Conservation (phyloP, 2,113 vertebrate genomes). For the Dermatemys mawii region DNA sequence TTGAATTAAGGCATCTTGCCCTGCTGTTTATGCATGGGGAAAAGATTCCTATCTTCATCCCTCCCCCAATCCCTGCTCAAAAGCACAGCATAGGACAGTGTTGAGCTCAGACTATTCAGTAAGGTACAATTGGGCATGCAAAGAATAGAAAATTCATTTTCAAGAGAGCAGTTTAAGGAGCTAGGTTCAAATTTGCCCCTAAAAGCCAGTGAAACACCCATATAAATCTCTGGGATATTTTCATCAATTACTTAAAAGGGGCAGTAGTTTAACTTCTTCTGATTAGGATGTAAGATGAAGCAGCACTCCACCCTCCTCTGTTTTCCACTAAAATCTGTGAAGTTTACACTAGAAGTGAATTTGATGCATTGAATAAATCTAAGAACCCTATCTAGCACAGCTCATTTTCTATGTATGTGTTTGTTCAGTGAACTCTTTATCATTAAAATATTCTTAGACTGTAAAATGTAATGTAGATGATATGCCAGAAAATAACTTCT, state of each 20-base stretch:
- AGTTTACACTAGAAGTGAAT: neutral
- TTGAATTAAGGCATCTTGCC: slow-evolving; percentile 19
- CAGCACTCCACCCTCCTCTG: neutral
- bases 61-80: neutral
- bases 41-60: neutral
- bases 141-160: neutral
- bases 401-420: neutral
- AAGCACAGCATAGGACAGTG: neutral
- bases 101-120: neutral
- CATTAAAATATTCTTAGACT: neutral
- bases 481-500: neutral
- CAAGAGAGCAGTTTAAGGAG: neutral
- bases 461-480: neutral
- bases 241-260: neutral
- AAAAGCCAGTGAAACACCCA: neutral
- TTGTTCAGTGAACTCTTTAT: neutral
- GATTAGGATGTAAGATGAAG: neutral
- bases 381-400: neutral
- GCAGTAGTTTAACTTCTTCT: neutral
- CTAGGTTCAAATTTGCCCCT: neutral
- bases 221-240: neutral
- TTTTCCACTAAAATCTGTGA: neutral
- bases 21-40: neutral
- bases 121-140: neutral
- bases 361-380: neutral